phyloP scores from a whole-genome alignment of 2,113 vertebrate genomes.

The Chamaea fasciata region DNA sequence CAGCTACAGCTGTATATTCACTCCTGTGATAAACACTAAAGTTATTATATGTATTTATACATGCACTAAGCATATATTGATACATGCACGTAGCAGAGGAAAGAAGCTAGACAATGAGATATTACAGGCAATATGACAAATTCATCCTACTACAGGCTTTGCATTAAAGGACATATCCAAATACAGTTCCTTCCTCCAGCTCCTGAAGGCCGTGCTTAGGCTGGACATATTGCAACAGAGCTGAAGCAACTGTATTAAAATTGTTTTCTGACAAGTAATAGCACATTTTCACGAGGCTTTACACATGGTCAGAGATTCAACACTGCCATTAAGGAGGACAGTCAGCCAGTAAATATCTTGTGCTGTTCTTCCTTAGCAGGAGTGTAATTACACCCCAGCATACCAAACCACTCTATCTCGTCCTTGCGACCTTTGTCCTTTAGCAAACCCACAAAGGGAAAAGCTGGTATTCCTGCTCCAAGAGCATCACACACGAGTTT shows the following conservation, averaged over 20 bases:
- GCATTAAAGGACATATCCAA: not conserved
- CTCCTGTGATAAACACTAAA: not conserved
- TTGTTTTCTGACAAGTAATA: constrained; percentile 15
- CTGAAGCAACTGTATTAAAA: constrained; percentile 17
- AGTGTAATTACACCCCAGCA: constrained; percentile 1
- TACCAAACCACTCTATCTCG: not conserved
- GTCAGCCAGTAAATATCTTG: not conserved
- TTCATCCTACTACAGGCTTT: not conserved
- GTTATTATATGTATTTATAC: not conserved
- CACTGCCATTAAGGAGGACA: not conserved
- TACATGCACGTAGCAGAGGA: not conserved
- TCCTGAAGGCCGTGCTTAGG: not conserved
- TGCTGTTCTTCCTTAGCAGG: not conserved
- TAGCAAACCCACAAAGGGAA: not conserved
- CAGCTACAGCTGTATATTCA: not conserved
- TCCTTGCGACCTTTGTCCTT: constrained; percentile 43
- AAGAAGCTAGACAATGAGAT: not conserved
- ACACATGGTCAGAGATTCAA: not conserved
- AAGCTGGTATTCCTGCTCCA: not conserved
- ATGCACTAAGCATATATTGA: not conserved
- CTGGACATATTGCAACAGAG: not conserved
- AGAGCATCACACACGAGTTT: constrained; percentile 35
- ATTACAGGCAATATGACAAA: not conserved
- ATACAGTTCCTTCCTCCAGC: not conserved
- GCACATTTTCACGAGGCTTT: constrained; percentile 11